Evolutionary conservation across 2,113 vertebrate genomes (phyloP), one percentile per base, ranked within the genome.

Genomic region (Rhinopomastus cyanomelas): DNA sequence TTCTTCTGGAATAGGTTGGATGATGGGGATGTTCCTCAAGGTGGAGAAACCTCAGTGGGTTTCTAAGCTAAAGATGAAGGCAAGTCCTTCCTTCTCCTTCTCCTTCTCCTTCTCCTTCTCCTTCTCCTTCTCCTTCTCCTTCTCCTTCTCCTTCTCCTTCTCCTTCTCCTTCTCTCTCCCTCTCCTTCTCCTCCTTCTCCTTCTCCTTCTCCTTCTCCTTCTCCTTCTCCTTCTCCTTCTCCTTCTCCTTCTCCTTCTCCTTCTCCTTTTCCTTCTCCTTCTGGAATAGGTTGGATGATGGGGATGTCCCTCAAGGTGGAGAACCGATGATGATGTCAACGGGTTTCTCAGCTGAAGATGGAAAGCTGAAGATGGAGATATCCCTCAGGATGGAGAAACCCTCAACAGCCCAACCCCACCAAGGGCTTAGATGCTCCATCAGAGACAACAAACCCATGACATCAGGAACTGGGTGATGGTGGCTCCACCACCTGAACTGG

Each of bases 401-500:
- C 39, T 42, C 39, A 42, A 42, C 39, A 42, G 39, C 39, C 15
- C 39, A 42, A 42, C 39, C 39, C 23, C 44, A 27, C 48, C 36
- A 29, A 49, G 30, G 25, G 39, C 57, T 78, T 72, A 36, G 60
- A 60, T 65, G 49, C 29, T 78, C 32, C 81, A 48, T 44, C 62
- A 44, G 75, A 79, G 42, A 27, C 13, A 55, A 90, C 8, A 92
- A 92, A 68, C 15, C 57, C 84, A 72, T 65, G 22, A 78, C 74
- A 77, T 4, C 11, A 27, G 20, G 46, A 48, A 21, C 53, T 8
- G 22, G n/a, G 20, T 6, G 55, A 7, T 9, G 51, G 15, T 25
- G 64, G 55, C 55, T 56, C 34, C 26, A 16, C 11, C 11, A 2
- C 1, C 29, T 0, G 2, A 56, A 27, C 11, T 36, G 23, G 48